phyloP scores from a whole-genome alignment of 1,140 invertebrate genomes.

The Agrypnia vestita region DNA sequence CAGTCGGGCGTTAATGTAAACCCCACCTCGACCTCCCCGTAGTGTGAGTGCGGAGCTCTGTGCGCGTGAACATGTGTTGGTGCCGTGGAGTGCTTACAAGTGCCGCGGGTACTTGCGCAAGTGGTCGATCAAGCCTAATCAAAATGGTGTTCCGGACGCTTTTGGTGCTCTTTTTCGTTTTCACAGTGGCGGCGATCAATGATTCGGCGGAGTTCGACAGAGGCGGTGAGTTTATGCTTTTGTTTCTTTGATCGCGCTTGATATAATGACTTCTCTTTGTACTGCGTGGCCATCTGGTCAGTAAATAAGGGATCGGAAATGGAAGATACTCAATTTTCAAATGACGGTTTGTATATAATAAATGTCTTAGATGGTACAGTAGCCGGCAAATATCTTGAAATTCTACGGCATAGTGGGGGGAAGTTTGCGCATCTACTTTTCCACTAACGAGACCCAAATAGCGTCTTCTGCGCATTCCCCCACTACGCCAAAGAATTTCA shows the following conservation, averaged over 20 bases:
- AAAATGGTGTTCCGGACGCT: constrained; percentile 39
- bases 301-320: too few species aligned
- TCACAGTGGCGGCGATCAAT: constrained; percentile 25
- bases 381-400: too few species aligned
- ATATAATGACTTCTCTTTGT: too few species aligned
- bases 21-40: not conserved
- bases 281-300: too few species aligned
- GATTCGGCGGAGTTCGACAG: constrained; percentile 42
- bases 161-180: constrained; percentile 26
- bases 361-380: too few species aligned
- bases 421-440: too few species aligned
- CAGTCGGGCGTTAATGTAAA: constrained; percentile 43
- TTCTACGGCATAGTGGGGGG: too few species aligned
- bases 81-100: constrained; percentile 23
- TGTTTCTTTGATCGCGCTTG: not conserved
- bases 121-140: constrained; percentile 10
- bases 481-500: too few species aligned
- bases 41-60: constrained; percentile 8
- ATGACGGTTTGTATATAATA: too few species aligned
- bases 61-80: constrained; percentile 43
- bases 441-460: too few species aligned
- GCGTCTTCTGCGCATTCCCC: too few species aligned
- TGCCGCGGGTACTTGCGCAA: constrained; percentile 9
- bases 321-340: too few species aligned
- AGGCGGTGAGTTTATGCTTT: constrained; percentile 37